Evolutionary conservation across 2,888 invertebrate genomes (phyloP), one percentile per base, ranked within the genome.

Genomic region (Synanthedon myopaeformis): DNA sequence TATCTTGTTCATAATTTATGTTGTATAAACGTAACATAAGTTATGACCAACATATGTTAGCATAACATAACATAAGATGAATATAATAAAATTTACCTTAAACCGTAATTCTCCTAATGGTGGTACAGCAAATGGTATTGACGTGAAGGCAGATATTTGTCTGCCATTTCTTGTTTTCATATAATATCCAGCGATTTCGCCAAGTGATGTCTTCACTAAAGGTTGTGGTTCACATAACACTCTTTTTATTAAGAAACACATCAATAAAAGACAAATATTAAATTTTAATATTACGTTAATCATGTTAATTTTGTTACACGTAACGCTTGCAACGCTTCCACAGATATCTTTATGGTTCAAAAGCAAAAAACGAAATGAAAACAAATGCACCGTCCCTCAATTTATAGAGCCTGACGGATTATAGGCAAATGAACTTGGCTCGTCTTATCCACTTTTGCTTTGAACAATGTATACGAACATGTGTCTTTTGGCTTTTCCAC

Each of bases 91-190:
- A 45, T n/a, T 45, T 78, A 91, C 92, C 89, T 90, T 87, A 70
- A 92, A 92, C 63, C 92, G 81, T 8, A 92, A 75, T 3, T 90
- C 78, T 12, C 86, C 90, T 3, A 92, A 49, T 0, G 92, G 92
- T 1, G 92, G 90, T 55, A 82, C 64, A 0, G 92, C 92, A 64
- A 89, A 92, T 0, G 92, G 92, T 50, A 92, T 82, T 3, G 91
- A 89, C 54, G 91, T 89, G 65, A 91, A 92, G 0, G 90, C 91
- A 0, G 89, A 76, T 62, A 92, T 88, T 58, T 85, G 78, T 56
- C 89, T 83, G 0, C 91, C 91, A 28, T 74, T 83, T 57, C 90
- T 84, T 0, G 89, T 89, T 57, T 76, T 81, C 77, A 91, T 76
- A 56, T 81, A 84, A 58, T 82, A 82, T 3, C 92, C 92, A 19